phyloP scores from a whole-genome alignment of 2,113 vertebrate genomes.

The Rissa tridactyla region DNA sequence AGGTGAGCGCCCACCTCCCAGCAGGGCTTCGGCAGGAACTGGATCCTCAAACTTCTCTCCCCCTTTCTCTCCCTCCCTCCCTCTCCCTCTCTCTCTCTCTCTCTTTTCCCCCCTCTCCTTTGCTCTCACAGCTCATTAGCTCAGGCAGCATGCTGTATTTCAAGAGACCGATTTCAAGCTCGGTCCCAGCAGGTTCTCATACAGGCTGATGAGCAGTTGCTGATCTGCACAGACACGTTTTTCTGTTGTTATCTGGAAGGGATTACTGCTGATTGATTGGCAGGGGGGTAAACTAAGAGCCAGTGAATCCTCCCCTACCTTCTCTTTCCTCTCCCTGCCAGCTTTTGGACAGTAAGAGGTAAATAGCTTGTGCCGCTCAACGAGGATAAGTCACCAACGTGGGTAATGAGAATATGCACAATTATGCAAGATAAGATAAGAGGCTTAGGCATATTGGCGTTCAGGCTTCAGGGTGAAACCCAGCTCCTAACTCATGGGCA shows the following conservation, averaged over 20 bases:
- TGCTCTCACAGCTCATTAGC: constrained; percentile 33
- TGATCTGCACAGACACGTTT: constrained; percentile 6
- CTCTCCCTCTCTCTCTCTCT: neutral
- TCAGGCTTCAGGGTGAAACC: neutral
- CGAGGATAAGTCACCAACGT: neutral
- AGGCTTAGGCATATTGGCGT: neutral
- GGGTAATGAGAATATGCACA: neutral
- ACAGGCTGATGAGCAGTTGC: constrained; percentile 39
- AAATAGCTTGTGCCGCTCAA: neutral
- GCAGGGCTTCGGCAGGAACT: neutral
- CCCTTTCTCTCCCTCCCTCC: no score
- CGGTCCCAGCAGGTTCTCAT: constrained; percentile 32
- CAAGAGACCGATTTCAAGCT: constrained; percentile 34
- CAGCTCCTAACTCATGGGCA: neutral
- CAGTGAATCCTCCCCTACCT: neutral
- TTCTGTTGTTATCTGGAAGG: constrained; percentile 21
- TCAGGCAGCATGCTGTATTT: neutral
- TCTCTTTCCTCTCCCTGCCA: neutral
- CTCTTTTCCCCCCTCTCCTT: neutral
- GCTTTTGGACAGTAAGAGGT: neutral
- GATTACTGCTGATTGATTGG: constrained; percentile 36
- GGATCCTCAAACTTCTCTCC: neutral
- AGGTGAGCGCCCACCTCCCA: neutral
- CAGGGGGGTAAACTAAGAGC: constrained; percentile 24
- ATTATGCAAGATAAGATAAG: neutral